Conservation (phyloP, 64 coral and sea anemone genomes). For the Montipora cactus region DNA sequence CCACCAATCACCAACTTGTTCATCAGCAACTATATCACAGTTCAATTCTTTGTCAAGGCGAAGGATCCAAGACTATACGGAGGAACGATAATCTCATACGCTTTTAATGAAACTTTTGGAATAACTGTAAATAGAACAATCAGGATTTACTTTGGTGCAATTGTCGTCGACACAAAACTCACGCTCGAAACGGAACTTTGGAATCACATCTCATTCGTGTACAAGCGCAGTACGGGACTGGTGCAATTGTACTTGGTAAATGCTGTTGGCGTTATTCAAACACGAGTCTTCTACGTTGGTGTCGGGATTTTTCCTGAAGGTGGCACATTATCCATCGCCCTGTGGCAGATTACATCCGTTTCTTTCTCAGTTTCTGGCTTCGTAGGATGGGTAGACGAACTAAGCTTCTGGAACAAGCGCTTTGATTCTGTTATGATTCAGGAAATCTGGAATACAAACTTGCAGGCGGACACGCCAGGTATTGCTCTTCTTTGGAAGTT, state of each 20-base stretch:
- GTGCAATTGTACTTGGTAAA: slow-evolving; percentile 86
- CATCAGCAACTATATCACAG: slow-evolving; percentile 68
- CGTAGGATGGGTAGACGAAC: slow-evolving; percentile 96
- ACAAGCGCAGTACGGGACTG: slow-evolving; percentile 75
- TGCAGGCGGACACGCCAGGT: slow-evolving; percentile 33
- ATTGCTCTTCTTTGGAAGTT: slow-evolving; percentile 93
- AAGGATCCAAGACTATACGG: slow-evolving; percentile 59
- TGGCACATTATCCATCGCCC: slow-evolving; percentile 79
- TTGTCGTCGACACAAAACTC: slow-evolving; percentile 73
- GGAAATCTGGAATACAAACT: slow-evolving; percentile 71
- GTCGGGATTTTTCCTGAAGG: slow-evolving; percentile 76
- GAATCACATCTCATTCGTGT: slow-evolving; percentile 95
- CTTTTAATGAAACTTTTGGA: slow-evolving; percentile 77
- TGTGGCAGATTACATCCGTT: slow-evolving; percentile 82
- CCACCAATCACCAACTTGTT: slow-evolving; percentile 66
- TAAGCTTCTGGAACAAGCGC: slow-evolving; percentile 93
- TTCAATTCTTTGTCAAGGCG: slow-evolving; percentile 93
- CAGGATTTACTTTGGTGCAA: slow-evolving; percentile 63
- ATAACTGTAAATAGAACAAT: slow-evolving; percentile 84
- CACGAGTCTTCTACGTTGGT: slow-evolving; percentile 73
- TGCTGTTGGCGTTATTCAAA: slow-evolving; percentile 57
- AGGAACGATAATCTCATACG: slow-evolving; percentile 91
- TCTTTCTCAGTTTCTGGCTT: slow-evolving; percentile 80
- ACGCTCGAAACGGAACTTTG: slow-evolving; percentile 73
- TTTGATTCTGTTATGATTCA: slow-evolving; percentile 85